Percentiles rank a stretch among this genome's conserved stretches.
phyloP scores from a whole-genome alignment of 2,797 vertebrate species.

The Steatocranus sp. region DNA sequence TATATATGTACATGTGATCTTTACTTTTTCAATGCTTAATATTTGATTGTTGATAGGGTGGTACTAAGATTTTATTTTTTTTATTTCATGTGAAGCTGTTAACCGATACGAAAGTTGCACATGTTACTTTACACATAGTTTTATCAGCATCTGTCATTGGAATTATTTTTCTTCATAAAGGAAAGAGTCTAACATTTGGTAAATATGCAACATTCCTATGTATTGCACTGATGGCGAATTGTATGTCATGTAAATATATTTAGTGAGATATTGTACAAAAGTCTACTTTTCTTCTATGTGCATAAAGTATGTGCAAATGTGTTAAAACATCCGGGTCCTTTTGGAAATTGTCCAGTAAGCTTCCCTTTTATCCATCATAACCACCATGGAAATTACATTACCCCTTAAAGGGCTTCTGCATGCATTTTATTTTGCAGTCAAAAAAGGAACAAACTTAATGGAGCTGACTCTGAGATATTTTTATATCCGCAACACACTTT shows the following conservation, averaged over 20 bases:
- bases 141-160: slow-evolving; percentile 80
- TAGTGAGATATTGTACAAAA: slow-evolving; percentile 92
- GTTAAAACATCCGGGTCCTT: slow-evolving; percentile 49
- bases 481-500: background rate
- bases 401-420: background rate
- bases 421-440: background rate
- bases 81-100: slow-evolving; percentile 77
- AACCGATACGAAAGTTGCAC: slow-evolving; percentile 79
- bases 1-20: slow-evolving; percentile 76
- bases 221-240: slow-evolving; percentile 95
- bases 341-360: slow-evolving; percentile 17
- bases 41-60: slow-evolving; percentile 70
- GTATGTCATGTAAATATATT: slow-evolving; percentile 95
- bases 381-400: background rate
- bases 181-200: slow-evolving; percentile 88
- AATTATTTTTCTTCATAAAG: slow-evolving; percentile 85
- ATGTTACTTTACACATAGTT: slow-evolving; percentile 82
- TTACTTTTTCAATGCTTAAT: slow-evolving; percentile 75
- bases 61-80: slow-evolving; percentile 73
- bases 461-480: background rate
- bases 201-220: slow-evolving; percentile 98
- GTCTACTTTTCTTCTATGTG: slow-evolving; percentile 77
- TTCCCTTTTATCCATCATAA: background rate
- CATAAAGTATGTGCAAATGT: slow-evolving; percentile 72
- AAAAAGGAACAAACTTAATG: background rate